Base-by-base conservation (phyloP, 2,797 vertebrate genomes). In the Macropus fuliginosus region DNA sequence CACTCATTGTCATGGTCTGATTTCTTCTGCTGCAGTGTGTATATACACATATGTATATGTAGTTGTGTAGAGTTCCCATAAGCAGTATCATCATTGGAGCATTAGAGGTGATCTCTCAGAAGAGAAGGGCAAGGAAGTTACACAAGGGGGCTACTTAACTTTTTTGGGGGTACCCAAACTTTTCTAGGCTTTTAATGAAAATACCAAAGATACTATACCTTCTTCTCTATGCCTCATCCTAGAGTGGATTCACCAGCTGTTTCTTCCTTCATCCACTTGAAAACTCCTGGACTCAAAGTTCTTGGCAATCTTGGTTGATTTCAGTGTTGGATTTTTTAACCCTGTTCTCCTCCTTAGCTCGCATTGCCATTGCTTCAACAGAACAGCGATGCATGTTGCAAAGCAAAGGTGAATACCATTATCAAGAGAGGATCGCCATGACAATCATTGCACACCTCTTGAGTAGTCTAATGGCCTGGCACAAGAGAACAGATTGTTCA, bases 401-500 rank as follows among this genome's bases (percentile, higher is more conserved):
- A 40, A 91, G 91, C 95, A 92, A 62, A 95, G 92, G 94, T 90
- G 50, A 91, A 95, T 96, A 92, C 93, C 89, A 90, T 97, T 95
- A 96, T 93, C 97, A 92, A 98, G 96, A 93, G 95, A 93, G 92
- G 91, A 55, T 97, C 54, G 27, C 97, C 97, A 95, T 97, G 95
- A 96, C 81, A 97, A 97, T 97, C 27, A 87, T 12, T 27, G 9
- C 40, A 6, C 28, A 94, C 55, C 91, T 28, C 93, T 93, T 95
- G 59, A 56, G 92, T 90, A 89, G 62, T 93, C n/a, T 93, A 62
- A 91, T 28, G 87, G 40, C 95, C 92, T 90, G 94, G 95, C 31
- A 91, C 56, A 50, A 31, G 56, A 96, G 52, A 62, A 81, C 52
- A 96, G 93, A 46, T 90, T 46, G 62, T 92, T 89, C 54, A 93